Percentiles rank a stretch among this genome's conserved stretches.
phyloP scores from a whole-genome alignment of 2,797 vertebrate species.

The Acanthis flammea region DNA sequence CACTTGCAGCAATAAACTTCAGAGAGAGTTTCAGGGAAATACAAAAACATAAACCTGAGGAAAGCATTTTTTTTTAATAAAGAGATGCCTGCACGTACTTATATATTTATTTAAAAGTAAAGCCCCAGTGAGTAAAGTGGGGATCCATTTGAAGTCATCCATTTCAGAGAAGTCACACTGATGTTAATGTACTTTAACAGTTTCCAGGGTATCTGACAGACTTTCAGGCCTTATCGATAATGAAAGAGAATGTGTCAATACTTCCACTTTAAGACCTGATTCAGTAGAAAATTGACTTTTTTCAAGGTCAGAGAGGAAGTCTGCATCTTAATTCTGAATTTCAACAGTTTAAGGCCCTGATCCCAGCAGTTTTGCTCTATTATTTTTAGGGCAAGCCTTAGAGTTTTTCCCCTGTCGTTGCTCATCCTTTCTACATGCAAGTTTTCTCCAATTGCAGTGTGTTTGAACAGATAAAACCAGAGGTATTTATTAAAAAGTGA shows the following conservation, averaged over 20 bases:
- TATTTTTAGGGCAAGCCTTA: background rate
- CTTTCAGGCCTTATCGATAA: background rate
- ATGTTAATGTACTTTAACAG: background rate
- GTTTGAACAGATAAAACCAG: background rate
- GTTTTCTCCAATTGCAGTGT: background rate
- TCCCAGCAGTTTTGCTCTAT: background rate
- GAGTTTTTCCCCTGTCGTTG: background rate
- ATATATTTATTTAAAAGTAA: background rate
- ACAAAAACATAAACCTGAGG: background rate
- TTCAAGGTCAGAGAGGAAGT: slow-evolving; percentile 1
- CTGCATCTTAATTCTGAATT: background rate
- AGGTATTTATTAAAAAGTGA: background rate
- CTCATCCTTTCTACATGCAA: background rate
- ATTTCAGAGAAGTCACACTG: background rate
- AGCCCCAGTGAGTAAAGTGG: background rate
- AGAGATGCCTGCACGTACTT: background rate
- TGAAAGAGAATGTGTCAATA: background rate
- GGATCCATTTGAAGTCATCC: background rate
- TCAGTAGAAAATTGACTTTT: background rate
- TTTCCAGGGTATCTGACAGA: background rate
- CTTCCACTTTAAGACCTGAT: background rate
- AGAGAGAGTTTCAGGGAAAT: background rate
- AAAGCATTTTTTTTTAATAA: background rate
- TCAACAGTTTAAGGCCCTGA: background rate
- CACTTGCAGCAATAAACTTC: background rate